Evolutionary conservation across 2,888 invertebrate species (phyloP).

Genomic region (Pocota personata): DNA sequence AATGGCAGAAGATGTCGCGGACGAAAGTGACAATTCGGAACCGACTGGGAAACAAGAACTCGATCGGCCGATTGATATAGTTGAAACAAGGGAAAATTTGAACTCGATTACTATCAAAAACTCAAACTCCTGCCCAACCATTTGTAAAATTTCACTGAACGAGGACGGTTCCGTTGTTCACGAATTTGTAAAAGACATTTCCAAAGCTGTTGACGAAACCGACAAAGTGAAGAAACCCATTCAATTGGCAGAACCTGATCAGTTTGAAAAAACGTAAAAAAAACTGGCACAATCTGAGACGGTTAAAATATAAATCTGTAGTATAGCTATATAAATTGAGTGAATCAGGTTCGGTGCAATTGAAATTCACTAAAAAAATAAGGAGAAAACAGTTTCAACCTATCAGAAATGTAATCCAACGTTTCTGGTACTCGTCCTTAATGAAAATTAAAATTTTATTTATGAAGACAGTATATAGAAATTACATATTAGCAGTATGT

Average conservation of each 20-base stretch:
- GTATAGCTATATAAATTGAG: constrained; percentile 13
- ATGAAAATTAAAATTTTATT: constrained; percentile 3
- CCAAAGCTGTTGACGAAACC: constrained; percentile 10
- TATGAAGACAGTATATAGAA: constrained; percentile 2
- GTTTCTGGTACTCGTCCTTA: constrained; percentile 40
- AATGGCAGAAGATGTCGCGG: background rate
- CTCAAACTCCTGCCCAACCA: constrained; percentile 81
- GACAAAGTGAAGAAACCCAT: constrained; percentile 10
- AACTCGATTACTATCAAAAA: constrained; percentile 77
- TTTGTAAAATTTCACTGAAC: constrained; percentile 80
- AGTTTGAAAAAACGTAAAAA: constrained; percentile 20
- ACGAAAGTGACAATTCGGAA: background rate
- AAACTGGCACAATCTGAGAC: background rate
- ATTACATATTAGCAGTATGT: constrained; percentile 27
- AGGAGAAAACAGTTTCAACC: constrained; percentile 10
- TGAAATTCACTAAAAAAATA: constrained; percentile 22
- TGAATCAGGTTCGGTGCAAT: constrained; percentile 42
- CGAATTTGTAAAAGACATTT: constrained; percentile 78
- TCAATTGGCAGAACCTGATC: background rate
- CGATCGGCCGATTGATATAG: constrained; percentile 42
- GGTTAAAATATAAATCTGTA: constrained; percentile 2
- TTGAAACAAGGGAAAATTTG: constrained; percentile 70
- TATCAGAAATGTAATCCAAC: constrained; percentile 14
- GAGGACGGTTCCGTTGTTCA: constrained; percentile 80
- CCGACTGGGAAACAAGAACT: background rate